Evolutionary conservation across 1,140 invertebrate species (phyloP).

Genomic region (Calosoma granatense): DNA sequence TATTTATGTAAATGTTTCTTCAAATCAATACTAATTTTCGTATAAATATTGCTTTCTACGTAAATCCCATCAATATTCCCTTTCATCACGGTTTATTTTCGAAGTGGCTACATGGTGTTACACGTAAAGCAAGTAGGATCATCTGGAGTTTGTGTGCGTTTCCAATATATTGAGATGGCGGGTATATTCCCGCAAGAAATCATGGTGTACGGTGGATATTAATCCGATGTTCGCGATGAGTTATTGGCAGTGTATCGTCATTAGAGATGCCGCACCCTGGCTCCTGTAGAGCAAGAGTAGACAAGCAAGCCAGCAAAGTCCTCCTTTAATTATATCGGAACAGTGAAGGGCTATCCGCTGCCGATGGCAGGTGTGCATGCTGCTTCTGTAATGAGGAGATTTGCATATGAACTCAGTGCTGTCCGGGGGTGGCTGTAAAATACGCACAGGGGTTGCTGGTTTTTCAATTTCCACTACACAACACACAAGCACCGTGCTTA

Average conservation of each 20-base stretch:
- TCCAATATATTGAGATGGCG: too few relatives aligned
- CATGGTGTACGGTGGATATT: neutral
- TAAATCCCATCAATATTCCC: too few relatives aligned
- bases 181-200: neutral
- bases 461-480: slow-evolving; percentile 3
- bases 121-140: too few relatives aligned
- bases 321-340: neutral
- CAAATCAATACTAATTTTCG: too few relatives aligned
- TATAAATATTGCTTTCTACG: too few relatives aligned
- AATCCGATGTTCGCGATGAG: neutral
- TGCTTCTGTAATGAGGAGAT: neutral
- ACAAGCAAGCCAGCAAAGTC: neutral
- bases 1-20: too few relatives aligned
- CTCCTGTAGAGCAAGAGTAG: neutral
- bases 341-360: neutral
- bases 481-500: neutral
- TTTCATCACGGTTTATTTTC: too few relatives aligned
- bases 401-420: neutral
- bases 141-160: too few relatives aligned
- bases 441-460: neutral
- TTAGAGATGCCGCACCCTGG: neutral
- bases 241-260: neutral
- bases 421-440: neutral
- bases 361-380: neutral
- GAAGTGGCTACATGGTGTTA: too few relatives aligned